These are phyloP conservation scores for Lissonota sp. DNA, from an alignment of 2,888 invertebrate genomes.

Conservation along the genomic window DNA sequence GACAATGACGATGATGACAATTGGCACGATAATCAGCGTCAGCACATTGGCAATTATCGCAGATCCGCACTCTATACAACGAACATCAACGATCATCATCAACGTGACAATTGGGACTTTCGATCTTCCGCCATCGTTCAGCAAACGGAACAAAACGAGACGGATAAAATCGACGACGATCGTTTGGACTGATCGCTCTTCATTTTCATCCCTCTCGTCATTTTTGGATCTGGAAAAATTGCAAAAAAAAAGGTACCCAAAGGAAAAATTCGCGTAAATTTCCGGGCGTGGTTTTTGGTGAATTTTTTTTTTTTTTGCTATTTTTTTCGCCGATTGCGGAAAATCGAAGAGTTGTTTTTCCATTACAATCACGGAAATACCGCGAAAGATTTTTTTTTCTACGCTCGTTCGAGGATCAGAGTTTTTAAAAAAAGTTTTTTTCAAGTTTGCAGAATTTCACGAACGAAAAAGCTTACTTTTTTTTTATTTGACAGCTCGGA, in stretches of 20 bases:
- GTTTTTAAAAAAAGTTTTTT: constrained; percentile 15
- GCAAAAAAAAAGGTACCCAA: no score
- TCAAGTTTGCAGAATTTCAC: constrained; percentile 22
- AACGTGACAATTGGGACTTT: no score
- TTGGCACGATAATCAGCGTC: constrained; percentile 20
- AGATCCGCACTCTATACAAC: not conserved
- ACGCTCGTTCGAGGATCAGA: constrained; percentile 26
- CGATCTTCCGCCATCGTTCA: not conserved
- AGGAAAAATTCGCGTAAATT: not conserved
- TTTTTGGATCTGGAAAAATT: not conserved
- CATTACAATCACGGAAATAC: not conserved
- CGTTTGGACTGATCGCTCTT: not conserved
- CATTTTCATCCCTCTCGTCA: not conserved
- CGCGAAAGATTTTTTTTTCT: constrained; percentile 7
- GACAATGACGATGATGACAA: constrained; percentile 7
- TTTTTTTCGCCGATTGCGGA: no score
- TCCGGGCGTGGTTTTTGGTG: not conserved
- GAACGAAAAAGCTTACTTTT: constrained; percentile 27
- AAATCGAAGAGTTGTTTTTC: no score
- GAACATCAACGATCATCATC: not conserved
- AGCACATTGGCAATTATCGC: constrained; percentile 22
- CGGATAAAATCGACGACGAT: not conserved
- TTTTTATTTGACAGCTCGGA: constrained; percentile 34
- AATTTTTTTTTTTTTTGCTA: no score
- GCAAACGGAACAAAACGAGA: not conserved